Percentiles rank a stretch among this genome's conserved stretches.
Evolutionary conservation across 2,888 invertebrate genomes (phyloP).

Genomic region (Lasioglossum figueresi): DNA sequence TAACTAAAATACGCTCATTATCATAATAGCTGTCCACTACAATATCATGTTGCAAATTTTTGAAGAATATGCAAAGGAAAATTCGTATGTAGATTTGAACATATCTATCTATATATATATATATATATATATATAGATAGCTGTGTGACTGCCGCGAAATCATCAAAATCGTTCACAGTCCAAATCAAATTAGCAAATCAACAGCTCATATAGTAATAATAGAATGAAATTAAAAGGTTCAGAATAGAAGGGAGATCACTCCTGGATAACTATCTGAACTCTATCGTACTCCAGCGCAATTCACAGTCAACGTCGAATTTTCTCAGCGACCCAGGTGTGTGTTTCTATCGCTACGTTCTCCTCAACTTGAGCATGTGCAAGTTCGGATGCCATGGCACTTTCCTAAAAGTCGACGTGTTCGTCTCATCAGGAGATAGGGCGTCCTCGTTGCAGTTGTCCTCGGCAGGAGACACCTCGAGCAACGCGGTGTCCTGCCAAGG

Average conservation of each 20-base stretch:
- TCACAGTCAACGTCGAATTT: neutral
- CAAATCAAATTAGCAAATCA: too few relatives aligned
- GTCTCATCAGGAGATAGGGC: slow-evolving; percentile 66
- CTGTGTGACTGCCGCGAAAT: too few relatives aligned
- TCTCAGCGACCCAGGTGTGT: slow-evolving; percentile 16
- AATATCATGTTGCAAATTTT: too few relatives aligned
- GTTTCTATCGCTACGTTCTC: slow-evolving; percentile 63
- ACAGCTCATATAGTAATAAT: neutral
- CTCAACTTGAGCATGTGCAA: slow-evolving; percentile 83
- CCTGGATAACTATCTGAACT: neutral
- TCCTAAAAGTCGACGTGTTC: slow-evolving; percentile 81
- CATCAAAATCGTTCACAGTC: too few relatives aligned
- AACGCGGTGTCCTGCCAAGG: slow-evolving; percentile 46
- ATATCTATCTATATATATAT: too few relatives aligned
- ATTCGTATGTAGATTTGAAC: too few relatives aligned
- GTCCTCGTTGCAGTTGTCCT: slow-evolving; percentile 64
- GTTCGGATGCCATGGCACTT: slow-evolving; percentile 84
- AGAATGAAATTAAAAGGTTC: neutral
- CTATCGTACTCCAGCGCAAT: neutral
- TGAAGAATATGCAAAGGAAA: too few relatives aligned
- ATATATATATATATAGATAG: too few relatives aligned
- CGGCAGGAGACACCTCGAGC: slow-evolving; percentile 50
- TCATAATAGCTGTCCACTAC: neutral
- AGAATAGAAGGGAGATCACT: neutral
- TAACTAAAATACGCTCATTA: neutral